Evolutionary conservation across 2,113 vertebrate genomes (phyloP).

Genomic region (Pseudolaguvia tuberculata): DNA sequence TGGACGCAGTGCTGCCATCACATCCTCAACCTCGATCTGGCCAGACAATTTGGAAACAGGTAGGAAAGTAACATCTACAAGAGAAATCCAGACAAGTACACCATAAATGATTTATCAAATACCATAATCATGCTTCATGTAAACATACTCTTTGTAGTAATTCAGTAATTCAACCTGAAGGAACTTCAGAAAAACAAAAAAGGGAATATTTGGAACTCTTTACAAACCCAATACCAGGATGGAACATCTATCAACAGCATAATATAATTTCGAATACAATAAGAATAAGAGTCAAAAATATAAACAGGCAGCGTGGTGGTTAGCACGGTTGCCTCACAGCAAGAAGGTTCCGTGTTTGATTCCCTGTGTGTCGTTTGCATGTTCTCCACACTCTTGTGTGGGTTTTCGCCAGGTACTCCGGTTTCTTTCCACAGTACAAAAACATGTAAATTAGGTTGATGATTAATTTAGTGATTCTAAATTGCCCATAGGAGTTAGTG

Average conservation of each 20-base stretch:
- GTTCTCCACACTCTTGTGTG: too few relatives aligned
- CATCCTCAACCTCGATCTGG: constrained; percentile 75
- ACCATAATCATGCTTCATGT: background rate
- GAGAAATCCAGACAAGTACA: constrained; percentile 34
- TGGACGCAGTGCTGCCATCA: constrained; percentile 75
- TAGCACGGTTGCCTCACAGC: too few relatives aligned
- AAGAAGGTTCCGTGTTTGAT: too few relatives aligned
- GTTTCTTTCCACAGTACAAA: too few relatives aligned
- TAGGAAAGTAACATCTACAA: constrained; percentile 81
- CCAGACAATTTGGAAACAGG: constrained; percentile 75
- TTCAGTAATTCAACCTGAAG: background rate
- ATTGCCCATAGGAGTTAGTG: too few relatives aligned
- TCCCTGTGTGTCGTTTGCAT: too few relatives aligned
- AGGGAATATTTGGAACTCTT: background rate
- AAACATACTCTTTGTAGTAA: background rate
- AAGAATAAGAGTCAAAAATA: too few relatives aligned
- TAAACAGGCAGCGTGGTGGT: too few relatives aligned
- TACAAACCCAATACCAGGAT: background rate
- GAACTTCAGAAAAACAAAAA: background rate
- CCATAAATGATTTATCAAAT: background rate
- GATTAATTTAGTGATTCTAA: too few relatives aligned
- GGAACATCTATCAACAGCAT: background rate
- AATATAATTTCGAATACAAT: background rate
- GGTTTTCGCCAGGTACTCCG: too few relatives aligned
- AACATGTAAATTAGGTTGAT: too few relatives aligned